Base-by-base conservation (phyloP, 2,113 vertebrate species). In the Gobiocypris rarus region DNA sequence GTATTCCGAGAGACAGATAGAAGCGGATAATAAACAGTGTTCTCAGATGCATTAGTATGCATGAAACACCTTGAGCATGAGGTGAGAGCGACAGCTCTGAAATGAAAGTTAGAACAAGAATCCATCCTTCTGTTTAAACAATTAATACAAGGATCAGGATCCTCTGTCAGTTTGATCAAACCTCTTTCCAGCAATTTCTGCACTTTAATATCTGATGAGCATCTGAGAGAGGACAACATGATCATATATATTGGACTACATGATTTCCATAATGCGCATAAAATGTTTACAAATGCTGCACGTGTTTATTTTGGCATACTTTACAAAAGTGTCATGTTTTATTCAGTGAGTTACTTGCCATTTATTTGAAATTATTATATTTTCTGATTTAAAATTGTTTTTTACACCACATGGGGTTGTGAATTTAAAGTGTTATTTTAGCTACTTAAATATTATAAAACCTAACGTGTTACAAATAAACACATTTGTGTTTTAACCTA, bases 91-190 rank as follows among this genome's bases (percentile, higher is more conserved):
- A 58, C 76, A 69, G 34, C 8, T 48, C 11, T 7, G 19, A 54
- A 61, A 77, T 82, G 24, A 69, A 82, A 75, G 38, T 58, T 28
- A 19, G 59, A 19, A 67, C 48, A 58, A 81, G 4, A 75, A 73
- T 58, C 38, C 41, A 67, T n/a, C 24, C 38, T 17, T 41, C 73
- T 76, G 63, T 83, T 76, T 22, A 59, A 69, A 76, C 59, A 70
- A 41, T 82, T 82, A 69, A 81, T 75, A 75, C 74, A 41, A 28
- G 17, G 17, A 63, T 74, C 45, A 15, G 52, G 17, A 34, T 48
- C 24, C 11, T 73, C 38, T 3, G 38, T 45, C 45, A 70, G 34
- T 75, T 34, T 83, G 34, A 45, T 58, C 67, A 58, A 82, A 41
- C 41, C 31, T 73, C 80, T 28, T 24, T 28, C 4, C 63, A 56